Evolutionary conservation across 2,888 invertebrate genomes (phyloP).

Genomic region (Clusia tigrina): DNA sequence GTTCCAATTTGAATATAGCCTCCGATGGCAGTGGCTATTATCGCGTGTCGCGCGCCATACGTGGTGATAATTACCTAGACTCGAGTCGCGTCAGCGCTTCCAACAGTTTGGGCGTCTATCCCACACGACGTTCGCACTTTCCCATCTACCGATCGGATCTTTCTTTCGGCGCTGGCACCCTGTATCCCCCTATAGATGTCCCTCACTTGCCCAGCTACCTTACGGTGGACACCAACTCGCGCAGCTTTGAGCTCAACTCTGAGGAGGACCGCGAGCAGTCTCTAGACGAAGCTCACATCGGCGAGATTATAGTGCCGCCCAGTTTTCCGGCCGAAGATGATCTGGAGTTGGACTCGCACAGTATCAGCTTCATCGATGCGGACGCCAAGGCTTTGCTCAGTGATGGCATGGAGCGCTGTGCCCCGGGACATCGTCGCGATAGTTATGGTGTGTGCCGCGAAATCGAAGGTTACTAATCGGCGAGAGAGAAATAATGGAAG

Average conservation of each 20-base stretch:
- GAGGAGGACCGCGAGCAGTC: conserved; percentile 29
- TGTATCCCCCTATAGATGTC: conserved; percentile 56
- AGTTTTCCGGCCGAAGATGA: conserved; percentile 53
- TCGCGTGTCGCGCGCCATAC: conserved; percentile 53
- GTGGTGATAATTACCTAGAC: conserved; percentile 48
- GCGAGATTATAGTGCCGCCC: conserved; percentile 38
- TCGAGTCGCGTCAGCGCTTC: conserved; percentile 45
- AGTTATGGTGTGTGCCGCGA: conserved; percentile 71
- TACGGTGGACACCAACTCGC: conserved; percentile 37
- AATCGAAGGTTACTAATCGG: conserved; percentile 55
- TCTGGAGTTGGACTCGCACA: conserved; percentile 49
- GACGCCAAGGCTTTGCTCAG: conserved; percentile 69
- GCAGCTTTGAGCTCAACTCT: conserved; percentile 25
- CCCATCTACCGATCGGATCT: conserved; percentile 52
- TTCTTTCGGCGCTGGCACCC: conserved; percentile 37
- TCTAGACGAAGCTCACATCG: conserved; percentile 48
- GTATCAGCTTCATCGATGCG: conserved; percentile 32
- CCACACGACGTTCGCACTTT: conserved; percentile 40
- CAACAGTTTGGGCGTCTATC: conserved; percentile 21
- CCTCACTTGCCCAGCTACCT: conserved; percentile 35
- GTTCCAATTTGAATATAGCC: background rate
- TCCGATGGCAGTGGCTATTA: conserved; percentile 34
- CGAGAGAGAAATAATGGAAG: background rate
- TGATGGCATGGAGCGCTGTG: conserved; percentile 75
- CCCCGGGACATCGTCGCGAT: conserved; percentile 75